Percentiles rank a stretch among this genome's conserved stretches.
Conservation (phyloP, 2,113 vertebrate genomes). For the Ahaetulla prasina region DNA sequence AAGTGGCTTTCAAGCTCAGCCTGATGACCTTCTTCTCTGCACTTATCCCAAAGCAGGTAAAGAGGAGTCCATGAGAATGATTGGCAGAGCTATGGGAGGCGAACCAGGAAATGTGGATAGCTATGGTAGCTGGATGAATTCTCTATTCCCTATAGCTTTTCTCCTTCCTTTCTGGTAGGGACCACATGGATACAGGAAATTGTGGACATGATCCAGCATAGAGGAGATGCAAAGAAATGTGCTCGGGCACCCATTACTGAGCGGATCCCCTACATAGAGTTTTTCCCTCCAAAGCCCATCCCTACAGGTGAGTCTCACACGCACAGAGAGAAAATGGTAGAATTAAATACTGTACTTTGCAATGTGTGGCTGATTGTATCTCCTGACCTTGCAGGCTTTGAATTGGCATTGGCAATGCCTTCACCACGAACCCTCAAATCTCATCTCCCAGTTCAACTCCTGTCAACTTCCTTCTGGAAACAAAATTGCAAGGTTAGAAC, state of each 20-base stretch:
- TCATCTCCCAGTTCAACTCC: conserved; percentile 51
- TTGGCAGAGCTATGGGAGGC: neutral
- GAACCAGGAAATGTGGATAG: neutral
- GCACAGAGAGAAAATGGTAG: neutral
- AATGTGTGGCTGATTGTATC: neutral
- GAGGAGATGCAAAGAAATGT: conserved; percentile 52
- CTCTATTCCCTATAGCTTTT: conserved; percentile 57
- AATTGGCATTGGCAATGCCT: conserved; percentile 1
- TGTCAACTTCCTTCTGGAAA: conserved; percentile 61
- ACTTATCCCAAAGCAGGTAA: conserved; percentile 82
- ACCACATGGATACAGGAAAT: conserved; percentile 84
- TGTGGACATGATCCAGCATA: conserved; percentile 72
- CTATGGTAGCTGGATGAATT: neutral
- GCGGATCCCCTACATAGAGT: conserved; percentile 41
- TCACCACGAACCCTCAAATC: conserved; percentile 53
- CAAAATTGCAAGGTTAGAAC: conserved; percentile 57
- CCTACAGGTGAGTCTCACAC: neutral
- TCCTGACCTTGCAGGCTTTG: conserved; percentile 33
- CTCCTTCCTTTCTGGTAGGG: conserved; percentile 53
- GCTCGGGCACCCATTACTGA: neutral
- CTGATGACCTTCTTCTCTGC: conserved; percentile 76
- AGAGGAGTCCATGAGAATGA: too few species aligned
- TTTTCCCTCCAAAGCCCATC: neutral
- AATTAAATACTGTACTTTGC: neutral
- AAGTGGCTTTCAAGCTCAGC: conserved; percentile 71